phyloP scores from a whole-genome alignment of 2,888 invertebrate species.

The Acleris cristana region DNA sequence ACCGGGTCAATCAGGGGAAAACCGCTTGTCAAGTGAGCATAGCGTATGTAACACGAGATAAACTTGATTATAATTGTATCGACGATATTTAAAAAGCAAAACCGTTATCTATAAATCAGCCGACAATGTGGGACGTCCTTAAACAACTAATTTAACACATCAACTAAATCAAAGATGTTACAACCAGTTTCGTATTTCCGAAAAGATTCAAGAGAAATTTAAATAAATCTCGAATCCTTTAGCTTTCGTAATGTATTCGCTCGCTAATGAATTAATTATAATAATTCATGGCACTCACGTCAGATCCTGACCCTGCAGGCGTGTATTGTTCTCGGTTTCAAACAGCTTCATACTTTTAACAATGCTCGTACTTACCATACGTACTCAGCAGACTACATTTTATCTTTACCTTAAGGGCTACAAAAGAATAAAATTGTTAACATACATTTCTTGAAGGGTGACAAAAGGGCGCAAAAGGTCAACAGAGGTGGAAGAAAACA shows the following conservation, averaged over 20 bases:
- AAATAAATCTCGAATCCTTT: constrained; percentile 30
- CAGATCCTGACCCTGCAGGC: constrained; percentile 25
- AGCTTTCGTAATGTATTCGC: constrained; percentile 30
- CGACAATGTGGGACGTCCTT: not conserved
- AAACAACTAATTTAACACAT: not conserved
- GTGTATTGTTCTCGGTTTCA: constrained; percentile 25
- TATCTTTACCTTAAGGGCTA: not conserved
- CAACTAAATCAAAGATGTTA: constrained; percentile 8
- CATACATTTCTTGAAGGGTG: not conserved
- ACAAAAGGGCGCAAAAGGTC: constrained; percentile 12
- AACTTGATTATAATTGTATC: not conserved
- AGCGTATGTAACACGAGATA: not conserved
- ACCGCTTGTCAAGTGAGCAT: constrained; percentile 6
- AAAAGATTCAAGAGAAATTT: constrained; percentile 25
- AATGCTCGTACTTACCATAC: constrained; percentile 16
- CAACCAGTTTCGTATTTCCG: constrained; percentile 23
- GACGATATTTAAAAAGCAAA: no score
- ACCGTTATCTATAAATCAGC: not conserved
- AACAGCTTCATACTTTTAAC: constrained; percentile 17
- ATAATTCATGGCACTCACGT: constrained; percentile 25
- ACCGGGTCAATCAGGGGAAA: constrained; percentile 26
- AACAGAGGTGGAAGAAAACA: not conserved
- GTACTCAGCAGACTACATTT: not conserved
- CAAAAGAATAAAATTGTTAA: not conserved
- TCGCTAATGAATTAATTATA: constrained; percentile 32